These are phyloP conservation scores for Lates japonicus DNA, from an alignment of 2,797 vertebrate species.

Conservation along the genomic window DNA sequence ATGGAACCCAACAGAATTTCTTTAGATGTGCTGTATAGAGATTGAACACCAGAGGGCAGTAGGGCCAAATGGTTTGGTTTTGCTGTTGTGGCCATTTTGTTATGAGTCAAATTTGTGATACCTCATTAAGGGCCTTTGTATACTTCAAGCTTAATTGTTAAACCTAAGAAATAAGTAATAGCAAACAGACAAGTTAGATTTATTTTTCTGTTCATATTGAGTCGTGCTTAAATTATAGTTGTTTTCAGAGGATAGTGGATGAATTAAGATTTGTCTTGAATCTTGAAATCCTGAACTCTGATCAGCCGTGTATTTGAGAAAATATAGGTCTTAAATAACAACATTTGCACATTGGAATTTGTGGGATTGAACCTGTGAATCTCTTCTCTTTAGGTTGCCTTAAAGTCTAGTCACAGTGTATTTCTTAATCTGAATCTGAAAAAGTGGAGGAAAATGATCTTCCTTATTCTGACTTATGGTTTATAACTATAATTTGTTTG, in stretches of 20 bases:
- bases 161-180: not conserved
- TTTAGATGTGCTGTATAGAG: constrained; percentile 13
- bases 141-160: not conserved
- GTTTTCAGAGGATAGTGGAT: not conserved
- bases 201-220: not conserved
- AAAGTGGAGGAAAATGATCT: not conserved
- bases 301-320: not conserved
- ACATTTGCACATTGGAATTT: not conserved
- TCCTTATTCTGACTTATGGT: not conserved
- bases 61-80: constrained; percentile 29
- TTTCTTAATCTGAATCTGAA: not conserved
- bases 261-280: not conserved
- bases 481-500: not conserved
- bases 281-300: not conserved
- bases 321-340: not conserved
- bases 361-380: not conserved
- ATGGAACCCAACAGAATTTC: not conserved
- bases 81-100: constrained; percentile 52
- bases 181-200: not conserved
- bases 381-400: no score
- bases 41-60: constrained; percentile 70
- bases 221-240: not conserved
- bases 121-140: not conserved
- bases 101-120: not conserved
- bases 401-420: no score